phyloP scores from a whole-genome alignment of 2,113 vertebrate species.

The Phalacrocorax brasilianus region DNA sequence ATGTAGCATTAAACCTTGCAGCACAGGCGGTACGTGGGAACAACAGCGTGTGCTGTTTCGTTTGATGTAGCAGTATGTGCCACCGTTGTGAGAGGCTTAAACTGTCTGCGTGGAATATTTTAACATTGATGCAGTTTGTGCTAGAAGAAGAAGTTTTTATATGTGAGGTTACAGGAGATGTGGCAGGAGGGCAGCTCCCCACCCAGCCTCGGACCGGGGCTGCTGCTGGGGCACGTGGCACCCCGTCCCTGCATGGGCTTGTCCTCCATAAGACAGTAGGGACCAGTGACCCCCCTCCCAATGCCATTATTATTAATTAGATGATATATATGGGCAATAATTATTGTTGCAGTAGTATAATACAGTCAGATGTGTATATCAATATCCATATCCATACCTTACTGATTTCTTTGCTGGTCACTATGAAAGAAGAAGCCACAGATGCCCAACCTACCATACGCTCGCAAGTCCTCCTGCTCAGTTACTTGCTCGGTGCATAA shows the following conservation, averaged over 20 bases:
- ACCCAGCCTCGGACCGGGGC: fast-evolving
- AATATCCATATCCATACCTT: too few relatives aligned
- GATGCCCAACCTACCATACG: background rate
- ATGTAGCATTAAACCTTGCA: background rate
- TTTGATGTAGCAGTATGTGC: background rate
- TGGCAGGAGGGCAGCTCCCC: background rate
- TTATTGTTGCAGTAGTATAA: background rate
- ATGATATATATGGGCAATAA: too few relatives aligned
- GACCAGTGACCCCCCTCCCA: background rate
- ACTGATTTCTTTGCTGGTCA: background rate
- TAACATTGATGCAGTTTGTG: background rate
- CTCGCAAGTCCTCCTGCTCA: background rate
- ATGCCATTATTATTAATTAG: background rate
- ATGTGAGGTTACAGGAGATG: background rate
- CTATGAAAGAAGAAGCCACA: background rate
- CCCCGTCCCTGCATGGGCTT: too few relatives aligned
- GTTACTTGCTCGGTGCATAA: fast-evolving
- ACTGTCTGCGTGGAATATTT: background rate
- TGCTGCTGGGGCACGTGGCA: background rate
- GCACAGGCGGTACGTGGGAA: background rate
- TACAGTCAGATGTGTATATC: background rate
- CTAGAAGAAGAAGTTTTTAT: background rate
- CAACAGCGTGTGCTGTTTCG: background rate
- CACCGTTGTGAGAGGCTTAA: background rate
- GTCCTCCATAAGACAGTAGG: fast-evolving